Evolutionary conservation across 2,888 invertebrate species (phyloP).

Genomic region (Cosmopolites sordidus): DNA sequence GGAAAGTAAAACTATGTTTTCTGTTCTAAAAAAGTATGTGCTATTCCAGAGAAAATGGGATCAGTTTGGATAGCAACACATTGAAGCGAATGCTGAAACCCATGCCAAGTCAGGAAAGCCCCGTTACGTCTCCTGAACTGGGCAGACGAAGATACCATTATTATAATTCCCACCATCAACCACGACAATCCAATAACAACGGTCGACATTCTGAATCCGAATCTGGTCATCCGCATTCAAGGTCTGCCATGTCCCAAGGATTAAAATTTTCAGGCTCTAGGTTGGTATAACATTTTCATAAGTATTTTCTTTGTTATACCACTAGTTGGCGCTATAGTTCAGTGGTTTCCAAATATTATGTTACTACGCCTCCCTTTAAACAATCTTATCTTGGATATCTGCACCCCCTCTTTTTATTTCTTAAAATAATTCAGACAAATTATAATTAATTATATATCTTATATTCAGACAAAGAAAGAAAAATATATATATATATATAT

Average conservation of each 20-base stretch:
- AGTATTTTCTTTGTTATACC: no score
- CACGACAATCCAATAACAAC: conserved; percentile 56
- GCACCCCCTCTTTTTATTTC: no score
- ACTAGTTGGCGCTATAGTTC: no score
- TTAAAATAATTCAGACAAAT: no score
- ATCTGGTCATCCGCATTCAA: conserved; percentile 51
- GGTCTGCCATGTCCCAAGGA: conserved; percentile 60
- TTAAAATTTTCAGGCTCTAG: conserved; percentile 59
- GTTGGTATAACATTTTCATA: conserved; percentile 45
- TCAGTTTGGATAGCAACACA: conserved; percentile 73
- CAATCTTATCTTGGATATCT: no score
- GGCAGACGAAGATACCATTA: conserved; percentile 71
- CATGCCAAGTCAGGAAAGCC: conserved; percentile 85
- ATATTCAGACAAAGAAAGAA: no score
- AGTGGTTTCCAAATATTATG: no score
- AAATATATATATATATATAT: no score
- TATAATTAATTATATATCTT: no score
- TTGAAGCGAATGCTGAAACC: conserved; percentile 92
- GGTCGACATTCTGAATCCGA: conserved; percentile 51
- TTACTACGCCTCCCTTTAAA: no score
- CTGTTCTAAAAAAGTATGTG: no score
- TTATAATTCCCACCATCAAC: conserved; percentile 61
- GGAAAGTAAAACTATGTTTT: no score
- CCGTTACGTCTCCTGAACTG: conserved; percentile 89
- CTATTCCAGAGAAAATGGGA: conserved; percentile 36